Evolutionary conservation across 2,888 invertebrate genomes (phyloP).

Genomic region (Synanthedon tipuliformis): DNA sequence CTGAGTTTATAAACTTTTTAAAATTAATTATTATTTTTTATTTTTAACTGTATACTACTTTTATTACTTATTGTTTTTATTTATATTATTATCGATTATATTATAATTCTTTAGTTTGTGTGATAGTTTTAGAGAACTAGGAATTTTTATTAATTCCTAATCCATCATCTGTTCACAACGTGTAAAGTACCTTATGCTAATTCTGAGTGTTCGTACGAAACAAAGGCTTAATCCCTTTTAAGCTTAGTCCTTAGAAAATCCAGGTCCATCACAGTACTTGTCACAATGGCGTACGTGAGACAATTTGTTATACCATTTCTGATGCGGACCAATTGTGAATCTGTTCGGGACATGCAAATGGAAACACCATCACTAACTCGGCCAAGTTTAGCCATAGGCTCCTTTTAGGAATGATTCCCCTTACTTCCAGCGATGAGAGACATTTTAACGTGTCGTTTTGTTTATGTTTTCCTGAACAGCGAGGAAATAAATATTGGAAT

Average conservation of each 20-base stretch:
- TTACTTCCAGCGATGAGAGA: slow-evolving; percentile 28
- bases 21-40: no score
- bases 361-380: slow-evolving; percentile 13
- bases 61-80: no score
- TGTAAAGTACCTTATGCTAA: not conserved
- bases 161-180: no score
- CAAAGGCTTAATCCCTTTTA: not conserved
- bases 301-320: slow-evolving; percentile 43
- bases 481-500: not conserved
- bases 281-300: slow-evolving; percentile 24
- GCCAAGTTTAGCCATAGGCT: slow-evolving; percentile 35
- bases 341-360: slow-evolving; percentile 39
- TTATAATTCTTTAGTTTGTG: no score
- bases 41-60: no score
- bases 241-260: slow-evolving; percentile 1
- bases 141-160: no score
- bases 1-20: no score
- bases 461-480: slow-evolving; percentile 23
- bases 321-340: slow-evolving; percentile 46
- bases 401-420: slow-evolving; percentile 31
- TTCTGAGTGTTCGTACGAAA: not conserved
- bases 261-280: slow-evolving; percentile 3
- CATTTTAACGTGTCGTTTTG: slow-evolving; percentile 27
- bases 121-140: no score
- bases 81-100: no score